Base-by-base conservation (phyloP, 2,113 vertebrate genomes). In the Siniperca knerii region DNA sequence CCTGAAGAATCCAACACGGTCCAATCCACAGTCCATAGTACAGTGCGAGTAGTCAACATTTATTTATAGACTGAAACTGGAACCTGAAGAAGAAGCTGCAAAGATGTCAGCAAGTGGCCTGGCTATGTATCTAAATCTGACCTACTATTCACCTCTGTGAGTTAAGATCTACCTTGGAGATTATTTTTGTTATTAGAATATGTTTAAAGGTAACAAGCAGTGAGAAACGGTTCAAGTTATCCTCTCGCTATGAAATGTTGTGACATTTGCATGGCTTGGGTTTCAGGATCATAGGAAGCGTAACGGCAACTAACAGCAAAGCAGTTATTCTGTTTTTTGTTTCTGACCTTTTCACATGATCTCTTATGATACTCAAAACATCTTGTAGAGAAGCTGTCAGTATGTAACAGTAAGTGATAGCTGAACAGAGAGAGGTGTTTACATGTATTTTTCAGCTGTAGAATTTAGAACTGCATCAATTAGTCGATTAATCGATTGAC, bases 1-100 rank as follows among this genome's bases (percentile, higher is more conserved):
- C 82, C 76, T 58, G 54, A 82, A 65, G 78, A 72, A 58, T 83
- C 87, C 83, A 75, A 67, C 48, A 73, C 52, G 25, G 60, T 2
- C 50, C 48, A 4, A 18, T 18, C 48, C 52, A 54, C 52, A 89
- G 69, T 77, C 20, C 81, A 35, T 21, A 40, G 74, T 83, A 74
- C 78, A 67, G 86, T 58, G 67, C 37, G 52, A 80, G 54, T 74
- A 81, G 85, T 92, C 74, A 80, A 91, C 83, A 82, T 89, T 66
- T 96, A 95, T 95, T 95, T 92, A 92, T 96, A 94, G 92, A 90
- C 61, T 92, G 93, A 93, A 95, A 93, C 90, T 88, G 82, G 89
- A 95, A 92, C 88, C 93, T 90, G 77, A 89, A 91, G 91, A 93
- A 92, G 92, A 86, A 81, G 80, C 83, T 65, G 84, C 77, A 91